Conservation (phyloP, 2,113 vertebrate species). For the Murina feae region DNA sequence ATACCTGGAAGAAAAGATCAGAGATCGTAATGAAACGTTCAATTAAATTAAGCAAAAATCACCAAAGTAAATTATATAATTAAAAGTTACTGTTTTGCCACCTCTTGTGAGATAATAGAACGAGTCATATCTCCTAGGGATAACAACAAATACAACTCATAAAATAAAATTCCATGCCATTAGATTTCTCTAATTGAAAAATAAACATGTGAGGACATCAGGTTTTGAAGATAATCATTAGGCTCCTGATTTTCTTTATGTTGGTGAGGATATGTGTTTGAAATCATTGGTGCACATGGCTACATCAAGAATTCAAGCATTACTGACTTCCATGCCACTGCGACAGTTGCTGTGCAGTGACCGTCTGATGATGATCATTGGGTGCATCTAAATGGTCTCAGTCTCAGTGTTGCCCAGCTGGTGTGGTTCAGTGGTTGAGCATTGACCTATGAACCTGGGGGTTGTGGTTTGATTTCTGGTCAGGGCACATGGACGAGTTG, state of each 20-base stretch:
- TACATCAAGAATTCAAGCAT: not conserved
- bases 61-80: not conserved
- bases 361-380: not conserved
- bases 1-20: not conserved
- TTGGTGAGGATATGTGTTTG: not conserved
- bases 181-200: not conserved
- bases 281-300: fast-evolving
- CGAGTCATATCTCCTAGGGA: not conserved
- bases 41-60: not conserved
- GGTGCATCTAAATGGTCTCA: not conserved
- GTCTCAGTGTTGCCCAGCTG: not conserved
- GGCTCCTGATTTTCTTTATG: not conserved
- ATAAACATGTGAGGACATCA: not conserved
- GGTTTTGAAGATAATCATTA: not conserved
- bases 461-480: too few relatives aligned
- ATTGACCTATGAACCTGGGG: too few relatives aligned
- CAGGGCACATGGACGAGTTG: too few relatives aligned
- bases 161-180: not conserved
- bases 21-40: not conserved
- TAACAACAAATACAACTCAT: not conserved
- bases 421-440: too few relatives aligned
- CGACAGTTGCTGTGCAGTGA: fast-evolving
- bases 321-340: not conserved
- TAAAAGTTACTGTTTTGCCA: not conserved
- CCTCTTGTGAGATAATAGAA: not conserved